A percentile compares a stretch with the other conserved stretches of the same genome.
These are phyloP conservation scores for Gambelia wislizenii DNA, from an alignment of 2,797 vertebrate genomes.

Conservation along the genomic window DNA sequence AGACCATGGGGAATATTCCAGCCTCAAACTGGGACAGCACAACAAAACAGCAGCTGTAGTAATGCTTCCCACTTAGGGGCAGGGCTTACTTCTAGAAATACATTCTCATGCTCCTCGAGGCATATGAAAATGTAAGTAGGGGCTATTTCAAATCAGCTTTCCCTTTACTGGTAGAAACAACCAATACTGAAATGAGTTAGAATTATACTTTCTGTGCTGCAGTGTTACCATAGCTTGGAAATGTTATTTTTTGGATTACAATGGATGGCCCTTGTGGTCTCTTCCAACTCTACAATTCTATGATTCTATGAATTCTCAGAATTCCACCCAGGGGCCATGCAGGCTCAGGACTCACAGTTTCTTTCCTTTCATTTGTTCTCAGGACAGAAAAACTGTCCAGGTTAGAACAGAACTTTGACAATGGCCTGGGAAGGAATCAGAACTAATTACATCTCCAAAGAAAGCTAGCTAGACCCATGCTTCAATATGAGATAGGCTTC, in stretches of 20 bases:
- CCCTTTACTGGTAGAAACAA: not conserved
- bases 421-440: not conserved
- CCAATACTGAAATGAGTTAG: not conserved
- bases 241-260: not conserved
- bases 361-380: not conserved
- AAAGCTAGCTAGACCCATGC: not conserved
- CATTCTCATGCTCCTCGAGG: not conserved
- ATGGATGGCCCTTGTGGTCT: no score
- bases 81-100: not conserved
- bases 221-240: not conserved
- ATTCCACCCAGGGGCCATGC: not conserved
- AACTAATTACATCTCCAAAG: not conserved
- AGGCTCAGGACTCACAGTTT: not conserved
- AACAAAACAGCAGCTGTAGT: not conserved
- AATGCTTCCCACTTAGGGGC: not conserved
- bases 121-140: not conserved
- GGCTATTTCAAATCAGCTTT: not conserved
- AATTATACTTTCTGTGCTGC: not conserved
- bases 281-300: no score
- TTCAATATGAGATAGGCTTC: not conserved
- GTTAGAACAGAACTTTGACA: not conserved
- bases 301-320: no score
- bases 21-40: not conserved
- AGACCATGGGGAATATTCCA: not conserved
- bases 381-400: not conserved